Evolutionary conservation across 2,113 vertebrate genomes (phyloP).

Genomic region (Cavia porcellus): DNA sequence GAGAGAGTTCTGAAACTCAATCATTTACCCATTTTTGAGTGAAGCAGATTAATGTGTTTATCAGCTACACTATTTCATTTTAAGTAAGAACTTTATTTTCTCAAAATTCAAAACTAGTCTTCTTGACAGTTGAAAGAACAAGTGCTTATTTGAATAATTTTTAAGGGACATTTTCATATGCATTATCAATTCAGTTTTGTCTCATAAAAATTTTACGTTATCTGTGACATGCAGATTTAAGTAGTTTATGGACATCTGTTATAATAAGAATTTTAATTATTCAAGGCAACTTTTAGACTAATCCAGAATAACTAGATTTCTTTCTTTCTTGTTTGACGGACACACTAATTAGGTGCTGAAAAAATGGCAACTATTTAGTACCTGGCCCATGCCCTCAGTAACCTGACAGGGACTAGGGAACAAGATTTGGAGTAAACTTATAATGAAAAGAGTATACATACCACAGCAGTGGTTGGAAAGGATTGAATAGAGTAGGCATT

Average conservation of each 20-base stretch:
- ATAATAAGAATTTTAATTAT: not conserved
- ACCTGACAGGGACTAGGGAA: not conserved
- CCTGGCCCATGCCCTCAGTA: not conserved
- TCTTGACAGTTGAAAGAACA: not conserved
- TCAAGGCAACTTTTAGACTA: not conserved
- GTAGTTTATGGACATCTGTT: not conserved
- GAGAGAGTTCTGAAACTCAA: not conserved
- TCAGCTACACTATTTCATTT: not conserved
- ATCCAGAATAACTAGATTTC: not conserved
- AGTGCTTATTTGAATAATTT: not conserved
- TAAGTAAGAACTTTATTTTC: not conserved
- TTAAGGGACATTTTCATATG: not conserved
- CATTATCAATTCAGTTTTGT: not conserved
- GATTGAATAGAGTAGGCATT: not conserved
- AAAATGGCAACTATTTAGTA: not conserved
- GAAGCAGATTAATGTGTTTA: constrained; percentile 4
- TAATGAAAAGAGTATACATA: not conserved
- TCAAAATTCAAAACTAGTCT: not conserved
- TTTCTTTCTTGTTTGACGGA: not conserved
- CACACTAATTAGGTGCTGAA: not conserved
- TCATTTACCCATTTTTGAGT: not conserved
- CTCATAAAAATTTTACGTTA: not conserved
- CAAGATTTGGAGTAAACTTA: not conserved
- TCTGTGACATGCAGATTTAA: not conserved
- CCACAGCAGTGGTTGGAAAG: not conserved